Evolutionary conservation across 2,113 vertebrate species (phyloP).

Genomic region (Thinocorus orbignyianus): DNA sequence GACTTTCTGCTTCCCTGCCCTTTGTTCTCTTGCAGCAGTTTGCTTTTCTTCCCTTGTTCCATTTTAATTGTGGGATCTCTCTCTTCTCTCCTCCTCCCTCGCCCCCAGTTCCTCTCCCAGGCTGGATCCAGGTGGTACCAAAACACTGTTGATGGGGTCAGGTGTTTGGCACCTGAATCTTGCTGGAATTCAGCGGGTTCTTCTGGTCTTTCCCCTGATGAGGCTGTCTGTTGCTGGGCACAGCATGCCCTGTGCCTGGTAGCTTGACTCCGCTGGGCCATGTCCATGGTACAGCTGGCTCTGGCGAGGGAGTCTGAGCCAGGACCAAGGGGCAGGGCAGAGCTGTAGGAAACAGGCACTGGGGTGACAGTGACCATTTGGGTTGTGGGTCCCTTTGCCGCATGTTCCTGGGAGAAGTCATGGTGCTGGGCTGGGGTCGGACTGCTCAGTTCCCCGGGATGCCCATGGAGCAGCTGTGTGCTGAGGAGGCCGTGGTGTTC

Average conservation of each 20-base stretch:
- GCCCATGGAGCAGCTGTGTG: background rate
- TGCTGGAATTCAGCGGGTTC: background rate
- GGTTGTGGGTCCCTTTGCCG: background rate
- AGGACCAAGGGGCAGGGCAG: background rate
- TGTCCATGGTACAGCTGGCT: background rate
- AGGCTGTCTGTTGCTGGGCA: rapidly evolving
- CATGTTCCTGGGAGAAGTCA: background rate
- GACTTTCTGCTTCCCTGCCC: background rate
- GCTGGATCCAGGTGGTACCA: background rate
- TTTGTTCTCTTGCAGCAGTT: background rate
- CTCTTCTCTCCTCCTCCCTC: rapidly evolving
- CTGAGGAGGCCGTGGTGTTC: rapidly evolving
- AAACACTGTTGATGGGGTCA: background rate
- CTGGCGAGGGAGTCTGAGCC: background rate
- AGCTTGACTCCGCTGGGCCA: rapidly evolving
- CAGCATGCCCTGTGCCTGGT: background rate
- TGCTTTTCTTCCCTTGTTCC: background rate
- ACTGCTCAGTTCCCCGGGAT: background rate
- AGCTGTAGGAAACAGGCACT: background rate
- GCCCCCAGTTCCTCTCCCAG: background rate
- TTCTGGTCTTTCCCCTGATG: background rate
- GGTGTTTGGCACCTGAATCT: background rate
- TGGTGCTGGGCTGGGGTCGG: rapidly evolving
- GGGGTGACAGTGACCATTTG: background rate
- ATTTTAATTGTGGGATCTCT: background rate